Percentiles rank a stretch among this genome's conserved stretches.
phyloP scores from a whole-genome alignment of 2,888 invertebrate genomes.

The Limnephilus auricula region DNA sequence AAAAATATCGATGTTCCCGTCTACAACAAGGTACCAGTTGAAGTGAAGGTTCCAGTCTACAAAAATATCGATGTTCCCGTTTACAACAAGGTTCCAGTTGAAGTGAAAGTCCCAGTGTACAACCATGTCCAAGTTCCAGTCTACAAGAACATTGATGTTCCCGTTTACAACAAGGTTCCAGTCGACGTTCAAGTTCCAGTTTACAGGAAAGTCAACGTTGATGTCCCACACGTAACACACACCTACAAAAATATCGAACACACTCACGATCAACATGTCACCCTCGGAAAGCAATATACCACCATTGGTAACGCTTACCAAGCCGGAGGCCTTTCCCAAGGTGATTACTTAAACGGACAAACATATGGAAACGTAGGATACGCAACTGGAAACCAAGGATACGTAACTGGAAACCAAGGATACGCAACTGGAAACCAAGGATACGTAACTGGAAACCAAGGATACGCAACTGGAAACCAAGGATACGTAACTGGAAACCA shows the following conservation, averaged over 20 bases:
- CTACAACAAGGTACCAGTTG: slow-evolving; percentile 47
- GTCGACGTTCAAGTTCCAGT: slow-evolving; percentile 53
- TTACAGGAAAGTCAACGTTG: slow-evolving; percentile 41
- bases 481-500: not conserved
- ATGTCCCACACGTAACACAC: not conserved
- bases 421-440: not conserved
- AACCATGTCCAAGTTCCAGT: not conserved
- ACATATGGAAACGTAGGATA: not conserved
- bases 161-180: slow-evolving; percentile 54
- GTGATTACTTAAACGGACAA: not conserved
- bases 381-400: not conserved
- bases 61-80: slow-evolving; percentile 39
- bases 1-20: slow-evolving; percentile 44
- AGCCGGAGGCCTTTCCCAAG: not conserved
- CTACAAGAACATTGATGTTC: slow-evolving; percentile 43
- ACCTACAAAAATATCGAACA: not conserved
- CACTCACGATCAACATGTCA: not conserved
- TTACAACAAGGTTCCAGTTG: slow-evolving; percentile 50
- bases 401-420: not conserved
- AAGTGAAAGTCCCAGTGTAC: slow-evolving; percentile 13
- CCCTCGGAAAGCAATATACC: not conserved
- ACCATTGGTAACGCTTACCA: not conserved
- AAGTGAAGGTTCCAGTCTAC: slow-evolving; percentile 49
- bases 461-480: not conserved
- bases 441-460: not conserved